phyloP scores from a whole-genome alignment of 2,888 invertebrate species.

The Ceriagrion tenellum region DNA sequence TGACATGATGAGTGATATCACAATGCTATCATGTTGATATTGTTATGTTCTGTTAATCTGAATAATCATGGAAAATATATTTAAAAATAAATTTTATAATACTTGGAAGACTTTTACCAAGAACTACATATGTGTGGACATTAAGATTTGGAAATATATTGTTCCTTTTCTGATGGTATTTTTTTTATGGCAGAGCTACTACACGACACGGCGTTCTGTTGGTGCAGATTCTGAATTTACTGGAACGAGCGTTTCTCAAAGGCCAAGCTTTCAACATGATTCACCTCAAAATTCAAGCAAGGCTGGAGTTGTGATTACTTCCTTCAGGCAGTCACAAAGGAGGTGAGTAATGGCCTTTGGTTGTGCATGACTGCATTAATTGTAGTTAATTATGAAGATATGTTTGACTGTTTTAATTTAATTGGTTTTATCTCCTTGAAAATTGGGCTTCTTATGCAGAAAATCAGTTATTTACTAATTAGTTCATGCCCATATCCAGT shows the following conservation, averaged over 20 bases:
- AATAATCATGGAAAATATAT: no score
- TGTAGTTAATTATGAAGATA: slow-evolving; percentile 6
- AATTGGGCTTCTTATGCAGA: slow-evolving; percentile 46
- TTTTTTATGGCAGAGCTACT: slow-evolving; percentile 77
- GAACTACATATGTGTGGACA: no score
- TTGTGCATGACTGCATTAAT: slow-evolving; percentile 12
- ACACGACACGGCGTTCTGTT: slow-evolving; percentile 78
- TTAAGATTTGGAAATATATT: no score
- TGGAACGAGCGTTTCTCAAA: slow-evolving; percentile 78
- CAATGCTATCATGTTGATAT: no score
- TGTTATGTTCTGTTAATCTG: no score
- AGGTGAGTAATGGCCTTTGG: slow-evolving; percentile 80
- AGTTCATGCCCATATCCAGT: slow-evolving; percentile 60
- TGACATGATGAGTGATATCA: no score
- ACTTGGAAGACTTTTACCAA: no score
- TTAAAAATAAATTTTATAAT: no score
- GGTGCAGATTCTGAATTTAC: slow-evolving; percentile 76
- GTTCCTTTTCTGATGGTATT: slow-evolving; percentile 69
- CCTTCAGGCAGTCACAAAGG: slow-evolving; percentile 91
- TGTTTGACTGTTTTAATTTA: slow-evolving; percentile 48
- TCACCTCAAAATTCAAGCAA: slow-evolving; percentile 83
- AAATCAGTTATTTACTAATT: neutral
- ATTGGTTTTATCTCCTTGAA: slow-evolving; percentile 38
- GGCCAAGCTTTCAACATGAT: slow-evolving; percentile 83
- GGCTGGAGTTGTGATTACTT: slow-evolving; percentile 94